Percentiles rank a stretch among this genome's conserved stretches.
phyloP scores from a whole-genome alignment of 2,797 vertebrate species.

The Smutsia temminckii region DNA sequence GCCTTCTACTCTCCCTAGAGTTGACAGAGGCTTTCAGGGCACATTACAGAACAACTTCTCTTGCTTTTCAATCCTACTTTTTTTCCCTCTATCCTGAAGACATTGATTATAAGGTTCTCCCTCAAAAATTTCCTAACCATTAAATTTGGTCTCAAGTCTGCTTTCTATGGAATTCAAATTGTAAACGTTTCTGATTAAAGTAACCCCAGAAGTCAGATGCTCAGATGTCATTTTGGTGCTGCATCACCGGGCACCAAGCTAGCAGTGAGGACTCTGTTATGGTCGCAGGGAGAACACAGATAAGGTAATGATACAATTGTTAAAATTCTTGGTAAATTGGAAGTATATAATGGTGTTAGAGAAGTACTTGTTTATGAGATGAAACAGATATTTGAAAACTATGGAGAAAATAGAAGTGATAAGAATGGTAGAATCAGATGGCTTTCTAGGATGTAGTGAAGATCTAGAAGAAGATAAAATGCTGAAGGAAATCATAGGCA shows the following conservation, averaged over 20 bases:
- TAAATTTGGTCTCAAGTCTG: not conserved
- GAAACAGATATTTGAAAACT: not conserved
- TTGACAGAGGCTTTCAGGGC: not conserved
- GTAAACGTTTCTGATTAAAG: not conserved
- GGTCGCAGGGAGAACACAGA: not conserved
- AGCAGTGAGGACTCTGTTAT: not conserved
- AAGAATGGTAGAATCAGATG: not conserved
- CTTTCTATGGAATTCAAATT: not conserved
- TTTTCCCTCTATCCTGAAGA: not conserved
- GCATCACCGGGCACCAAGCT: not conserved
- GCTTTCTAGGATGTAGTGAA: not conserved
- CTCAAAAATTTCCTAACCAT: not conserved
- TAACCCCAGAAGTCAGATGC: not conserved
- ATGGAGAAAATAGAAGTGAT: not conserved
- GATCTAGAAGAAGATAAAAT: not conserved
- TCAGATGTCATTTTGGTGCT: not conserved
- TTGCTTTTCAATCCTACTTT: not conserved
- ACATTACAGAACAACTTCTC: not conserved
- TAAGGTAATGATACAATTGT: not conserved
- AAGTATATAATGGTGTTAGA: not conserved
- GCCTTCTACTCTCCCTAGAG: accelerated
- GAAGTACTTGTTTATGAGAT: not conserved
- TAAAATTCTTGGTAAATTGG: not conserved
- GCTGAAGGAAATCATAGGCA: not conserved
- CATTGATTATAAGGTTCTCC: not conserved